Base-by-base conservation (phyloP, 2,888 invertebrate species). In the Ashinkailepas kermadecensis region DNA sequence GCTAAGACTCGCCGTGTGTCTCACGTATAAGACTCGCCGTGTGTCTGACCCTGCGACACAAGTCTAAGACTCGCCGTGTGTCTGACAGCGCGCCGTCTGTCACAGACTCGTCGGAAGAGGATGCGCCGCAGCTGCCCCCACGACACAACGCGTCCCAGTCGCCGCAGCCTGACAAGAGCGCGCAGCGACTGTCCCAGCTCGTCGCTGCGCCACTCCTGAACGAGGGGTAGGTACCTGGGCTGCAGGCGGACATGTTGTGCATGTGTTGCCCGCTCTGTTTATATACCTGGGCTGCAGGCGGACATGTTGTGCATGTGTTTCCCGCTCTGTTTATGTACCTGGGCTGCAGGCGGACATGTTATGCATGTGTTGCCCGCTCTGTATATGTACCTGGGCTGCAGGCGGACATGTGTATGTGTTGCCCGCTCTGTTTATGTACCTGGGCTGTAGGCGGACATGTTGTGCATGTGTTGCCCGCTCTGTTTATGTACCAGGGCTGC, bases 11-110 rank as follows among this genome's bases (percentile, higher is more conserved):
- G 21, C 64, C 18, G 4, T 39, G 70, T 21, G 21, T 23, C 23
- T 21, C n/a, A n/a, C n/a, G 21, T 21, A n/a, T 67, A 18, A 39
- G 59, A 11, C 59, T 23, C 39, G 21, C 64, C 18, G 4, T 39
- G 70, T 21, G 21, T 23, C 23, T 21, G 7, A n/a, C 65, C 23
- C n/a, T 23, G 10, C 23, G 21, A n/a, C 65, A 15, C 54, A 12
- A 0, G 21, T 54, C 74, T 74, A 54, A 74, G 74, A 74, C 74
- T 7, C 54, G 11, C 4, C 9, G 70, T 39, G 70, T 74, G 74
- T 74, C 54, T 74, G 74, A 74, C 74, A 74, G 74, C 74, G 21
- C 74, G 74, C 74, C 56, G 74, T 56, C 56, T 74, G 74, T 74
- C 74, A 21, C 74, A 74, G 74, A 74, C 74, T 74, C 74, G 56